phyloP scores from a whole-genome alignment of 2,888 invertebrate genomes.

The Chrysina gloriosa region DNA sequence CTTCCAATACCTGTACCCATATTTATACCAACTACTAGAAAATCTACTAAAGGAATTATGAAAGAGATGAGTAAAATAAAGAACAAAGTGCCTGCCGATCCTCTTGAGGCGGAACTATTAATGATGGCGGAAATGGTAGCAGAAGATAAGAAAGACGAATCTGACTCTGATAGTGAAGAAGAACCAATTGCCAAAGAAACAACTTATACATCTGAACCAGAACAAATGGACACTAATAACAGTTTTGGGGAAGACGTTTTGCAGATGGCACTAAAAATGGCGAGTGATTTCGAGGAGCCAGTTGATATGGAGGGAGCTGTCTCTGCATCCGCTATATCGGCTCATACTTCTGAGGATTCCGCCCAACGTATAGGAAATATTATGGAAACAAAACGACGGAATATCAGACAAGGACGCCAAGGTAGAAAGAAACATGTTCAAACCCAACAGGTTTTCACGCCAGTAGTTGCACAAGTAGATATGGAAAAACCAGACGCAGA shows the following conservation, averaged over 20 bases:
- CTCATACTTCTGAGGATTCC: slow-evolving; percentile 28
- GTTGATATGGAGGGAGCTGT: slow-evolving; percentile 87
- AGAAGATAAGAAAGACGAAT: slow-evolving; percentile 80
- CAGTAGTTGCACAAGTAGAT: slow-evolving; percentile 56
- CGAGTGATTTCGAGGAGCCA: slow-evolving; percentile 86
- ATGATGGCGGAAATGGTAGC: slow-evolving; percentile 95
- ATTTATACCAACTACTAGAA: slow-evolving; percentile 87
- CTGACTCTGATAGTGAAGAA: slow-evolving; percentile 46
- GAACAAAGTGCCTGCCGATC: slow-evolving; percentile 87
- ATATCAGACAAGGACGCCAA: slow-evolving; percentile 52
- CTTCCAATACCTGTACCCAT: slow-evolving; percentile 86
- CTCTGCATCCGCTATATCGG: slow-evolving; percentile 79
- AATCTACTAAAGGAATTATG: slow-evolving; percentile 81
- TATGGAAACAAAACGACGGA: slow-evolving; percentile 44
- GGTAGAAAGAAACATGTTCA: slow-evolving; percentile 24
- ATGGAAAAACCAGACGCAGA: slow-evolving; percentile 87
- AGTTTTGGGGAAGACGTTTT: slow-evolving; percentile 86
- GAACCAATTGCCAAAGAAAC: slow-evolving; percentile 46
- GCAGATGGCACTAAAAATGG: slow-evolving; percentile 89
- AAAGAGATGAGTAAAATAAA: slow-evolving; percentile 87
- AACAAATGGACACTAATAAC: slow-evolving; percentile 57
- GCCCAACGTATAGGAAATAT: slow-evolving; percentile 61
- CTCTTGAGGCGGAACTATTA: slow-evolving; percentile 86
- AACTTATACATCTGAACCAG: slow-evolving; percentile 10
- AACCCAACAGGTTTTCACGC: slow-evolving; percentile 13